A percentile compares a stretch with the other conserved stretches of the same genome.
phyloP scores from a whole-genome alignment of 2,113 vertebrate species.

The Ornithorhynchus anatinus region DNA sequence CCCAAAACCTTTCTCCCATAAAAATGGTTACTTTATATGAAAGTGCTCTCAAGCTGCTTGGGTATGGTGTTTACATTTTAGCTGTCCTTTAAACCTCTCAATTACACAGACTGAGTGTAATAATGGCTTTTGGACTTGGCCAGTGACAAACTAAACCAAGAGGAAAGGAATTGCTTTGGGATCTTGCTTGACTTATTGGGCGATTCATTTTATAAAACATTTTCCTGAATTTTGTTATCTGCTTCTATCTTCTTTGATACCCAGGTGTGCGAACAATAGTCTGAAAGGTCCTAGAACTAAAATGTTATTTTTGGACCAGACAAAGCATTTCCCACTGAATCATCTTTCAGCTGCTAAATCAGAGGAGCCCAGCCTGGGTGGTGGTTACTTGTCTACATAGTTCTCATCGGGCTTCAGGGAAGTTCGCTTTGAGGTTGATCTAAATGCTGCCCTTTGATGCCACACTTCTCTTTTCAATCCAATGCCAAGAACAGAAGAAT shows the following conservation, averaged over 20 bases:
- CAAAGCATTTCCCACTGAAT: constrained; percentile 46
- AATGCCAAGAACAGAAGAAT: too few species aligned
- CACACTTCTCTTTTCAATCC: too few species aligned
- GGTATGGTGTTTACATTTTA: neutral
- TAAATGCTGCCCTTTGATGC: too few species aligned
- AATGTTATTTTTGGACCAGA: constrained; percentile 45
- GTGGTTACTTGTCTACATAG: too few species aligned
- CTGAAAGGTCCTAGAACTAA: constrained; percentile 30
- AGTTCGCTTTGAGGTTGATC: too few species aligned
- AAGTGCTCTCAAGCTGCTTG: neutral
- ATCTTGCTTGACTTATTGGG: too few species aligned
- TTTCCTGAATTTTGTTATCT: constrained; percentile 49
- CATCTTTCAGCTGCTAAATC: constrained; percentile 48
- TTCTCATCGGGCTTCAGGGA: too few species aligned
- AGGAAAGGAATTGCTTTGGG: too few species aligned
- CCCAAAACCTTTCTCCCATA: neutral
- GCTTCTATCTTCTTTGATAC: constrained; percentile 40
- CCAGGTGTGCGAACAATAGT: constrained; percentile 29
- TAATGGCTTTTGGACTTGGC: too few species aligned
- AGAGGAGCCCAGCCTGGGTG: constrained; percentile 53
- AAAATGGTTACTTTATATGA: neutral
- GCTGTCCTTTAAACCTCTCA: neutral
- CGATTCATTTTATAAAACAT: constrained; percentile 28
- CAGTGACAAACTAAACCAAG: too few species aligned
- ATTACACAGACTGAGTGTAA: neutral